phyloP scores from a whole-genome alignment of 1,140 invertebrate species.

The Cherax destructor region DNA sequence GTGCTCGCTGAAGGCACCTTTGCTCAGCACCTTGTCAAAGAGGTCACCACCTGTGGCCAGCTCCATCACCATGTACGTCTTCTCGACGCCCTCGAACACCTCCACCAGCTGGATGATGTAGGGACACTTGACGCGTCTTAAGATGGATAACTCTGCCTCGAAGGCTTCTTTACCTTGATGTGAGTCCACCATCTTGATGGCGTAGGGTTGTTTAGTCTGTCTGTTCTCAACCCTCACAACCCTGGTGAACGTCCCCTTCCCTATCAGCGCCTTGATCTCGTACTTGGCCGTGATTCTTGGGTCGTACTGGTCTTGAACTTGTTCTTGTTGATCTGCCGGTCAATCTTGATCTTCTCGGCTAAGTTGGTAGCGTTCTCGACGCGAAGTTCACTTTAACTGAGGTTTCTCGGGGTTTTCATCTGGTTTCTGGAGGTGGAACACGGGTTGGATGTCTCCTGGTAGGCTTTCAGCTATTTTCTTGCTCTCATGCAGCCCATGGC shows the following conservation, averaged over 20 bases:
- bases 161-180: constrained; percentile 77
- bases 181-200: constrained; percentile 79
- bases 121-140: constrained; percentile 77
- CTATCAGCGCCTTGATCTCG: constrained; percentile 79
- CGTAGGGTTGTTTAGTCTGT: constrained; percentile 78
- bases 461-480: constrained; percentile 40
- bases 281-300: constrained; percentile 79
- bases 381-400: constrained; percentile 26
- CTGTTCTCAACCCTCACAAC: constrained; percentile 78
- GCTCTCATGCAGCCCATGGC: constrained; percentile 62
- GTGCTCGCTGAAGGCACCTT: constrained; percentile 75
- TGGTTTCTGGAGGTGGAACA: constrained; percentile 6
- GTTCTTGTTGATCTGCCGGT: constrained; percentile 21
- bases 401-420: neutral
- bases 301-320: constrained; percentile 73
- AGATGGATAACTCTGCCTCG: constrained; percentile 78
- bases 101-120: constrained; percentile 76
- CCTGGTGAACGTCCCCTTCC: constrained; percentile 78
- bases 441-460: constrained; percentile 43
- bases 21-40: constrained; percentile 75
- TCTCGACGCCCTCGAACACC: constrained; percentile 73
- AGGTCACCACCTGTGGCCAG: constrained; percentile 76
- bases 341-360: constrained; percentile 42
- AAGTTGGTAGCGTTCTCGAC: constrained; percentile 36
- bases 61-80: constrained; percentile 76